Percentiles rank a stretch among this genome's conserved stretches.
Evolutionary conservation across 1,140 invertebrate genomes (phyloP).

Genomic region (Hycleus phaleratus): DNA sequence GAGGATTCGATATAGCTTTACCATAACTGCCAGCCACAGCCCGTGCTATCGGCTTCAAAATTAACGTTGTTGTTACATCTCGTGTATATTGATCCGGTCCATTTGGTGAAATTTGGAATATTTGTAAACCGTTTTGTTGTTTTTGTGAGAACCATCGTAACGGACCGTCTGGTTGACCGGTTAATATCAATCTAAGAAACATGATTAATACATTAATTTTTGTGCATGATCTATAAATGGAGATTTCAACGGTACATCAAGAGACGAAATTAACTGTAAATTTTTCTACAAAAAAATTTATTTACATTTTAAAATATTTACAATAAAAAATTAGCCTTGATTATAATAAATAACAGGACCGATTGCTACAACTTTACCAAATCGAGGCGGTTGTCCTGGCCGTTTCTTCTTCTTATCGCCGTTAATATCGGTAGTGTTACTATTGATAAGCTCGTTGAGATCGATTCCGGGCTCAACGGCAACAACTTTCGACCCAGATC

Average conservation of each 20-base stretch:
- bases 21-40: conserved; percentile 56
- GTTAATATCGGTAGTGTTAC: neutral
- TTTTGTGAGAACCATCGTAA: too few relatives aligned
- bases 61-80: conserved; percentile 39
- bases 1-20: conserved; percentile 57
- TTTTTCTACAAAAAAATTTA: too few relatives aligned
- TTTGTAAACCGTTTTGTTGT: too few relatives aligned
- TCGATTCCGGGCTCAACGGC: conserved; percentile 51
- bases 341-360: conserved; percentile 63
- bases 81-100: too few relatives aligned
- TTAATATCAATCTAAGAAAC: too few relatives aligned
- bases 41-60: conserved; percentile 54
- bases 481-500: conserved; percentile 56
- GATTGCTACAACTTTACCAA: conserved; percentile 57
- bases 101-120: too few relatives aligned
- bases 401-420: conserved; percentile 31
- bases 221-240: too few relatives aligned
- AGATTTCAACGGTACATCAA: neutral
- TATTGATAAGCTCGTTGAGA: conserved; percentile 39
- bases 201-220: too few relatives aligned
- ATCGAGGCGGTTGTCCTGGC: conserved; percentile 34
- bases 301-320: too few relatives aligned
- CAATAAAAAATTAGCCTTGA: conserved; percentile 27
- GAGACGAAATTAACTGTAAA: too few relatives aligned
- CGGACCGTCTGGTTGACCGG: too few relatives aligned